phyloP scores from a whole-genome alignment of 37 sponge, comb jelly and placozoan species.

The Mnemiopsis leidyi region DNA sequence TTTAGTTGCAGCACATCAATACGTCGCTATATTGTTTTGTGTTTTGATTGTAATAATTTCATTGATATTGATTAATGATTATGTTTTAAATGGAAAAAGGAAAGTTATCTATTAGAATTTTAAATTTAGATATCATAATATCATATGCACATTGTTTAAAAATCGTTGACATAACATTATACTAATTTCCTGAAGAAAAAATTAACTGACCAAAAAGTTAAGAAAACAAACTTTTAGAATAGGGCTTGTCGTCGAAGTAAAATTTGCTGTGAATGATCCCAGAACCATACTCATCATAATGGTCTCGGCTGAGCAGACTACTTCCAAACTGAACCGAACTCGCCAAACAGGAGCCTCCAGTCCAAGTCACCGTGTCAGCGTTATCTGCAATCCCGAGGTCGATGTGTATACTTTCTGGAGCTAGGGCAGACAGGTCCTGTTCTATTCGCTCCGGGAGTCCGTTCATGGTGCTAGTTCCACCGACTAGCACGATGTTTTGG shows the following conservation, averaged over 20 bases:
- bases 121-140: not conserved
- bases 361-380: not conserved
- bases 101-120: too few species aligned
- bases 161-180: too few species aligned
- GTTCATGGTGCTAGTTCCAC: slow-evolving; percentile 69
- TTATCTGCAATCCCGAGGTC: not conserved
- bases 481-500: slow-evolving; percentile 83
- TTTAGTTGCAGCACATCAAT: not conserved
- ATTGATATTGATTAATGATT: too few species aligned
- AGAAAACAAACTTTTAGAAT: not conserved
- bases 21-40: not conserved
- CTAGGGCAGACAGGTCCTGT: not conserved
- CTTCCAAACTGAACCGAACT: not conserved
- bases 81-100: not conserved
- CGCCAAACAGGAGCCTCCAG: not conserved
- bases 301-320: not conserved
- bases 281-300: not conserved
- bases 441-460: not conserved
- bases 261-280: not conserved
- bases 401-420: not conserved
- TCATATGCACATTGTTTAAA: not conserved
- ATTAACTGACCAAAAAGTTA: not conserved
- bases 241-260: slow-evolving; percentile 1
- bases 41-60: not conserved
- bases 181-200: not conserved